Percentiles rank a stretch among this genome's conserved stretches.
These are phyloP conservation scores for Dasyornis broadbenti DNA, from an alignment of 2,113 vertebrate genomes.

Conservation along the genomic window DNA sequence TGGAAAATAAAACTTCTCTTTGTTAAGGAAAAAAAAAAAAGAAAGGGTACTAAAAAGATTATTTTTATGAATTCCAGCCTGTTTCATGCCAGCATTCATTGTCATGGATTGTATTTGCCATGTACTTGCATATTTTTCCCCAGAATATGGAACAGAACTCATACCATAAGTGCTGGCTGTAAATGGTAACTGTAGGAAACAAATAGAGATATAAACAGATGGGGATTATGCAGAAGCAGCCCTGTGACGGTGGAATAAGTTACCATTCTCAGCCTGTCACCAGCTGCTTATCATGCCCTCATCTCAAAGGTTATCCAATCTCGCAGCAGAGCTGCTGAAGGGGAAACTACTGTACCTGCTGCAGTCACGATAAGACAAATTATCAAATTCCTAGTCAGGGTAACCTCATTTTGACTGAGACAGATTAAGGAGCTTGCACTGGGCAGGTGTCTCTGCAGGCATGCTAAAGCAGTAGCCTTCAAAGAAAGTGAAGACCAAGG, in stretches of 20 bases:
- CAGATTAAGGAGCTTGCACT: background rate
- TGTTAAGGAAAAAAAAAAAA: background rate
- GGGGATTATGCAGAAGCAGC: constrained; percentile 47
- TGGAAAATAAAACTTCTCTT: background rate
- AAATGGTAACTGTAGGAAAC: constrained; percentile 51
- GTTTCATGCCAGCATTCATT: background rate
- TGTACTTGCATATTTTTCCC: background rate
- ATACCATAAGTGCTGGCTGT: constrained; percentile 49
- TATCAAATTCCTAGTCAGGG: background rate
- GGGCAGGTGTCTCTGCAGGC: background rate
- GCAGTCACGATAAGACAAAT: background rate
- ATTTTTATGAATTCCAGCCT: background rate
- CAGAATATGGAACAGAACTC: constrained; percentile 30
- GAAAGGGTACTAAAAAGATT: background rate
- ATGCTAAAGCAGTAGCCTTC: background rate
- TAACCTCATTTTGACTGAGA: background rate
- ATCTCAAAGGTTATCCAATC: constrained; percentile 12
- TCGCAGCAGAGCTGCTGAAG: background rate
- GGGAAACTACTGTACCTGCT: background rate
- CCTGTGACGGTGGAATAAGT: constrained; percentile 31
- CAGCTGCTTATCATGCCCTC: constrained; percentile 24
- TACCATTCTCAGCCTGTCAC: constrained; percentile 29
- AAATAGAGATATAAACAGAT: constrained; percentile 45
- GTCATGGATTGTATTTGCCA: background rate
- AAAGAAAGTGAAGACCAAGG: background rate